Conservation (phyloP, 64 coral and sea anemone species). For the Platygyra sinensis region DNA sequence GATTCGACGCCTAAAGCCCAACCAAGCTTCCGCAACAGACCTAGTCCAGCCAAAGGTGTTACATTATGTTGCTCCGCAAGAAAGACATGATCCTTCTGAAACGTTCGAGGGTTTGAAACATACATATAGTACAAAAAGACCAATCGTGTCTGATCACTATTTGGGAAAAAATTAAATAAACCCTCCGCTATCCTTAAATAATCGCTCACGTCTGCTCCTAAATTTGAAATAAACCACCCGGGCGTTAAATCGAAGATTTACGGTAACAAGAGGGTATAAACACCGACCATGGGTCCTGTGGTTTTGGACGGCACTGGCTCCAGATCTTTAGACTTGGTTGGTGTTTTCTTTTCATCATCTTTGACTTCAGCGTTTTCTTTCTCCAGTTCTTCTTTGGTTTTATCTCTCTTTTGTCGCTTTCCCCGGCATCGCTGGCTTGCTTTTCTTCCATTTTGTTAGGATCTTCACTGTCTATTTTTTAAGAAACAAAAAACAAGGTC, state of each 20-base stretch:
- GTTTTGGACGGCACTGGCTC: conserved; percentile 19
- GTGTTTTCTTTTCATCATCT: conserved; percentile 48
- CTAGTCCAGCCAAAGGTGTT: not conserved
- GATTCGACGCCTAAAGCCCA: no score
- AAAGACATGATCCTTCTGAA: no score
- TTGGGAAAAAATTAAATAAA: no score
- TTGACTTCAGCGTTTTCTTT: conserved; percentile 45
- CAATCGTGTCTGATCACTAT: no score
- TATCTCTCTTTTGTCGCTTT: conserved; percentile 82
- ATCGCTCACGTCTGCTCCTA: no score
- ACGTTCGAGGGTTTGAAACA: not conserved
- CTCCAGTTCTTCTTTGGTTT: conserved; percentile 87
- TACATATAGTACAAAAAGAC: not conserved
- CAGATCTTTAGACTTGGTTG: conserved; percentile 28
- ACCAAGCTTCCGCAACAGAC: no score
- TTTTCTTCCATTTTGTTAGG: conserved; percentile 68
- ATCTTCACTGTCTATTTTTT: conserved; percentile 69
- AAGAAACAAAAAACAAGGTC: not conserved
- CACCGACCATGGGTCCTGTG: conserved; percentile 62
- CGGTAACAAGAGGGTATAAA: not conserved
- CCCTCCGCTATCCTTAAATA: no score
- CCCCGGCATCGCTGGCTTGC: conserved; percentile 16
- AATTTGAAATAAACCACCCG: no score
- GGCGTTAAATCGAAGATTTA: no score
- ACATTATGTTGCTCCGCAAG: no score